These are phyloP conservation scores for Pasiphila rectangulata DNA, from an alignment of 2,888 invertebrate species.

Conservation along the genomic window DNA sequence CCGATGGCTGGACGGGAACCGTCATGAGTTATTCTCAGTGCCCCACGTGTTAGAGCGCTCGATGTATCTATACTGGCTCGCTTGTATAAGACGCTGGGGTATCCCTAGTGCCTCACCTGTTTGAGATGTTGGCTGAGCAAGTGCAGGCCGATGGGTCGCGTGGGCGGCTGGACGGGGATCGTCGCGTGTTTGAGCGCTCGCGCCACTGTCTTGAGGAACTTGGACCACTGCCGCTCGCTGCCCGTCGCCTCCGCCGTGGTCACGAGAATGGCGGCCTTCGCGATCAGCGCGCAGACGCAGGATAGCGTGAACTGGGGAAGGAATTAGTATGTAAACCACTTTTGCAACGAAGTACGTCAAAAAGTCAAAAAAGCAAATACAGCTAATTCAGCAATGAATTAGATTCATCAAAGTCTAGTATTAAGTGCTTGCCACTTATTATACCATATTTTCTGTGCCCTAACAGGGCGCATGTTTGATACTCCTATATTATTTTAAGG, in stretches of 20 bases:
- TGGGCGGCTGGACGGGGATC: conserved; percentile 48
- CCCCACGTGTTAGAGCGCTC: background rate
- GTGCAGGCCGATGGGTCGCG: too few relatives aligned
- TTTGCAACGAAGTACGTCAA: too few relatives aligned
- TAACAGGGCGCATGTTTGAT: too few relatives aligned
- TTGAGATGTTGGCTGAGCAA: conserved; percentile 56
- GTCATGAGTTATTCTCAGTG: conserved; percentile 58
- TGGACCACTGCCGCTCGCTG: conserved; percentile 76
- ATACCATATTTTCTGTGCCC: too few relatives aligned
- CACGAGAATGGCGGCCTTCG: conserved; percentile 54
- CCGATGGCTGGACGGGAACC: conserved; percentile 49
- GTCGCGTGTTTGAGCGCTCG: conserved; percentile 65
- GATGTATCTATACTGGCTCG: background rate
- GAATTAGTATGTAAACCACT: background rate
- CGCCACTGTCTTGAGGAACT: conserved; percentile 76
- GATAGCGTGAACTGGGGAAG: conserved; percentile 62
- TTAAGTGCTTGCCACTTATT: too few relatives aligned
- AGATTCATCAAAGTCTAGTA: too few relatives aligned
- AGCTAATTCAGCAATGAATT: too few relatives aligned
- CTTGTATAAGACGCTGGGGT: too few relatives aligned
- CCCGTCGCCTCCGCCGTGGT: conserved; percentile 67
- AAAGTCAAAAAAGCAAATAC: too few relatives aligned
- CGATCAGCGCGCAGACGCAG: conserved; percentile 63
- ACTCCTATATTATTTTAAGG: too few relatives aligned
- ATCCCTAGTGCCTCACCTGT: conserved; percentile 1